phyloP scores from a whole-genome alignment of 1,140 invertebrate genomes.

The Meloidogyne floridensis region DNA sequence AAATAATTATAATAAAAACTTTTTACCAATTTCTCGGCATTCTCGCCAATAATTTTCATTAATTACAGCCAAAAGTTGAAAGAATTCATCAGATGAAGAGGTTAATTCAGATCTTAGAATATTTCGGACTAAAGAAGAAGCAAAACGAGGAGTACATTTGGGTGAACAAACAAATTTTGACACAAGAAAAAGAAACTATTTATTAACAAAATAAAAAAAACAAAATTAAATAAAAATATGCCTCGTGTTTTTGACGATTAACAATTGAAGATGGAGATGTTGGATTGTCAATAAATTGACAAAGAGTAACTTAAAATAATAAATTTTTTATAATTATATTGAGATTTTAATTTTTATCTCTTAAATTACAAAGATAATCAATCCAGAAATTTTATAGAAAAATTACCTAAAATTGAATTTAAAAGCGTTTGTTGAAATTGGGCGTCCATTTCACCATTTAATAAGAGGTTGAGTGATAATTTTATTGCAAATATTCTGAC shows the following conservation, averaged over 20 bases:
- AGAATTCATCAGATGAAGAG: not conserved
- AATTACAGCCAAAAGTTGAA: slow-evolving; percentile 27
- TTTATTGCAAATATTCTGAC: slow-evolving; percentile 22
- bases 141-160: not conserved
- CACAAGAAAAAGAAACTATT: slow-evolving; percentile 14
- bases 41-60: slow-evolving; percentile 16
- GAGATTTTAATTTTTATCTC: too few relatives aligned
- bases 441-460: not conserved
- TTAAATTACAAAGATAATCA: too few relatives aligned
- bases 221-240: not conserved
- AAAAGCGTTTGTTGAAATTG: not conserved
- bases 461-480: slow-evolving; percentile 3
- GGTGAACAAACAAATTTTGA: not conserved
- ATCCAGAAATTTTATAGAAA: not conserved
- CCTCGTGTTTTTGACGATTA: too few relatives aligned
- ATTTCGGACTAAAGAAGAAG: not conserved
- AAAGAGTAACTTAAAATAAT: not conserved
- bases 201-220: not conserved
- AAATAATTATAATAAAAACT: not conserved
- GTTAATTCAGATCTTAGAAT: not conserved
- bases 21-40: slow-evolving; percentile 13
- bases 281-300: too few relatives aligned
- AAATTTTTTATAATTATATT: not conserved
- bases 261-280: too few relatives aligned
- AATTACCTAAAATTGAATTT: not conserved